phyloP scores from a whole-genome alignment of 2,888 invertebrate species.

The Euplagia quadripunctaria region DNA sequence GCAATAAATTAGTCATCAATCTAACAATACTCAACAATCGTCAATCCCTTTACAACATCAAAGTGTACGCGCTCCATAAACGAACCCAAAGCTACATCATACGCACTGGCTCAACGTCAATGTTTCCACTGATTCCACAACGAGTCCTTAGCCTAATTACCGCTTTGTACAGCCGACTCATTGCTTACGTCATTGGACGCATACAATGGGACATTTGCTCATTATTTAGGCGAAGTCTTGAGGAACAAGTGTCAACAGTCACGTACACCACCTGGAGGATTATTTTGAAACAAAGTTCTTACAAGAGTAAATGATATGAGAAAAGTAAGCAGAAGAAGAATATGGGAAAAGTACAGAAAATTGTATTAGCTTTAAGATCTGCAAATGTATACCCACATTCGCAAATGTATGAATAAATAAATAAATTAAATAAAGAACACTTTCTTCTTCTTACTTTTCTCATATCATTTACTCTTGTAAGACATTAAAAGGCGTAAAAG shows the following conservation, averaged over 20 bases:
- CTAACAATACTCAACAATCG: slow-evolving; percentile 8
- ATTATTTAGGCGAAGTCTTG: slow-evolving; percentile 35
- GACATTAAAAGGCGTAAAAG: too few species aligned
- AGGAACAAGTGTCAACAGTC: slow-evolving; percentile 39
- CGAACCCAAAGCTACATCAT: slow-evolving; percentile 3
- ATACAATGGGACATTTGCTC: slow-evolving; percentile 56
- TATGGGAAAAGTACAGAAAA: too few species aligned
- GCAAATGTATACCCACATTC: too few species aligned
- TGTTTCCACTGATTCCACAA: slow-evolving; percentile 6
- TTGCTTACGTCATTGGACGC: slow-evolving; percentile 44
- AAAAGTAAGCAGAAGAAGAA: too few species aligned
- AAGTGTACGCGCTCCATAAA: slow-evolving; percentile 23
- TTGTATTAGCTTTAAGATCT: too few species aligned
- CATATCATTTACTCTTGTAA: too few species aligned
- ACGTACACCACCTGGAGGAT: slow-evolving; percentile 44
- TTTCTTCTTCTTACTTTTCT: too few species aligned
- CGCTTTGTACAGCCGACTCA: slow-evolving; percentile 20
- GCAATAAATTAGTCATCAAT: slow-evolving; percentile 13
- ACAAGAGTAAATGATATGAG: too few species aligned
- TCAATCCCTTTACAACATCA: slow-evolving; percentile 17
- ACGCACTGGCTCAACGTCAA: background rate
- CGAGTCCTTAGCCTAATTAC: slow-evolving; percentile 53
- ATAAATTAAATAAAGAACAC: too few species aligned
- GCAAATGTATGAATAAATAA: too few species aligned
- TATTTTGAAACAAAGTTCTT: background rate